These are phyloP conservation scores for Nyctibius bracteatus DNA, from an alignment of 2,113 vertebrate genomes.

Conservation along the genomic window DNA sequence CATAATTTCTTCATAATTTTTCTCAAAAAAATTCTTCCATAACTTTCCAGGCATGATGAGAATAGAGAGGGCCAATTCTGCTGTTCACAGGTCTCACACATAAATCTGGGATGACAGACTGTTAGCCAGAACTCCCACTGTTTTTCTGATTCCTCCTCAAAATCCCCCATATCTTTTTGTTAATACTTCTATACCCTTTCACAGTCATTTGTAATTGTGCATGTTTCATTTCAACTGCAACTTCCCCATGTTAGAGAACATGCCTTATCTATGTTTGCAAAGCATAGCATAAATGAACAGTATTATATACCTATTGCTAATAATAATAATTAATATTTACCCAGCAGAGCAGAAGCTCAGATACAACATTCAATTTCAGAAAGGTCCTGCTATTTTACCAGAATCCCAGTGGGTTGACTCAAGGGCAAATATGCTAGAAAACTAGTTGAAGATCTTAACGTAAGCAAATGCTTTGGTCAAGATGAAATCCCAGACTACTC, in stretches of 20 bases:
- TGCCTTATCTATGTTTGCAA: neutral
- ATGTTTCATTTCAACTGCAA: neutral
- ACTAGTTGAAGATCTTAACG: neutral
- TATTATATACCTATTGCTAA: neutral
- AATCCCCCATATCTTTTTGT: neutral
- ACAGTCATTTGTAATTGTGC: neutral
- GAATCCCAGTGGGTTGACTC: neutral
- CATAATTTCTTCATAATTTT: neutral
- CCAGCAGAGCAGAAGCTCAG: neutral
- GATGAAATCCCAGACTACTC: neutral
- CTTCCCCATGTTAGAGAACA: neutral
- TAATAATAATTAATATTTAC: neutral
- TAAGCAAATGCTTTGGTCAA: neutral
- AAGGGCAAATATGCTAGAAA: neutral
- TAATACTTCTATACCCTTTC: neutral
- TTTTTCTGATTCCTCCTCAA: neutral
- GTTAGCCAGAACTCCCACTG: neutral
- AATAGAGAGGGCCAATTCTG: neutral
- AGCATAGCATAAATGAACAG: neutral
- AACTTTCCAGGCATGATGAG: neutral
- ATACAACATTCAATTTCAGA: neutral
- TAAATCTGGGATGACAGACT: neutral
- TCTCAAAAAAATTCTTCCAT: neutral
- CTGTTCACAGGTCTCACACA: neutral
- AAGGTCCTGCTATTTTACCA: neutral